Percentiles rank a stretch among this genome's conserved stretches.
phyloP scores from a whole-genome alignment of 2,888 invertebrate species.

The Spodoptera exigua region DNA sequence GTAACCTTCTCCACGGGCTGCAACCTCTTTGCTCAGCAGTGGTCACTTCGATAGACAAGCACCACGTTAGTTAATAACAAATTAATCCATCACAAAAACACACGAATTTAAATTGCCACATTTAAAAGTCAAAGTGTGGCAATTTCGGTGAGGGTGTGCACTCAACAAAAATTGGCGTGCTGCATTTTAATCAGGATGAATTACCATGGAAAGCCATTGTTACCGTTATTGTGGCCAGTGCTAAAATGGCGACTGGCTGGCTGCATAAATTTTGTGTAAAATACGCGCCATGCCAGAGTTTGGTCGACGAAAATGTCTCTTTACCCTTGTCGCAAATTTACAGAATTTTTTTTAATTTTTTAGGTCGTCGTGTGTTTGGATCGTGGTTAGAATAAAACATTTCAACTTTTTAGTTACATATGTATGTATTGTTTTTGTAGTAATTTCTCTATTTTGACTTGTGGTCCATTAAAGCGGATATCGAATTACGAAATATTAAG shows the following conservation, averaged over 20 bases:
- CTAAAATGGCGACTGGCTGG: slow-evolving; percentile 24
- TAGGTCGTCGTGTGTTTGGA: too few relatives aligned
- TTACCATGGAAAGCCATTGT: slow-evolving; percentile 41
- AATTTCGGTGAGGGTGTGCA: slow-evolving; percentile 33
- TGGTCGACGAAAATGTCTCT: not conserved
- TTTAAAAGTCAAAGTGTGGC: slow-evolving; percentile 25
- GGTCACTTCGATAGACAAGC: too few relatives aligned
- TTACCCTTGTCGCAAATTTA: not conserved
- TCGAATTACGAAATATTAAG: too few relatives aligned
- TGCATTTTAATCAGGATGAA: slow-evolving; percentile 42
- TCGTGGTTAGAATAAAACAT: too few relatives aligned
- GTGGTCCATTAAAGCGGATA: too few relatives aligned
- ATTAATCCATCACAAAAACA: slow-evolving; percentile 6
- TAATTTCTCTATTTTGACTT: too few relatives aligned
- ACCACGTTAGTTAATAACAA: too few relatives aligned
- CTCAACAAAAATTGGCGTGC: slow-evolving; percentile 23
- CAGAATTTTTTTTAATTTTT: too few relatives aligned
- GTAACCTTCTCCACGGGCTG: too few relatives aligned
- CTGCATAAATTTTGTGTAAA: slow-evolving; percentile 44
- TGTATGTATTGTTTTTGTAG: too few relatives aligned
- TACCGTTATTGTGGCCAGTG: slow-evolving; percentile 13
- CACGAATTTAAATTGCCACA: slow-evolving; percentile 27
- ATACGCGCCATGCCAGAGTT: slow-evolving; percentile 16
- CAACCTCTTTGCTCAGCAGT: too few relatives aligned
- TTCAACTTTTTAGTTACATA: too few relatives aligned